phyloP scores from a whole-genome alignment of 2,797 vertebrate species.

The Acanthurus leucopareius region DNA sequence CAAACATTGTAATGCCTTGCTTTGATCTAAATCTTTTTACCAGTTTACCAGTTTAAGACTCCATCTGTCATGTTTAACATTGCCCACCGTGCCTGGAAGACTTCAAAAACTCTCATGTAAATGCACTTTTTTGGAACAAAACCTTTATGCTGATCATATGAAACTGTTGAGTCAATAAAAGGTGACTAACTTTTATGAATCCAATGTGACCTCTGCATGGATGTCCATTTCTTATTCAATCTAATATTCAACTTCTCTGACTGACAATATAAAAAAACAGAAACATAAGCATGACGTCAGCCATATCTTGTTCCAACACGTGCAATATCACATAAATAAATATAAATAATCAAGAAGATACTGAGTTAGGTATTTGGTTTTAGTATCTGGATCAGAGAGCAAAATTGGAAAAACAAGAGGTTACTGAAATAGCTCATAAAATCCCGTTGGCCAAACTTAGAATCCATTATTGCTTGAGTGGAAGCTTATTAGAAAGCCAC shows the following conservation, averaged over 20 bases:
- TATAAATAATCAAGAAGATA: no score
- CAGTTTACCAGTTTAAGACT: background rate
- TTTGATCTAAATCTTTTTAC: background rate
- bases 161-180: background rate
- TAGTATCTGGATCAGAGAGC: no score
- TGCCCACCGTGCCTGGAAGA: no score
- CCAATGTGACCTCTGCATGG: no score
- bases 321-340: no score
- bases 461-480: background rate
- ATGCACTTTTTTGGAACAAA: background rate
- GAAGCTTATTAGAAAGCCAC: constrained; percentile 8
- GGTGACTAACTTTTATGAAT: background rate
- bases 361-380: no score
- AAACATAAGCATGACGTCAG: background rate
- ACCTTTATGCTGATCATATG: background rate
- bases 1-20: background rate
- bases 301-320: no score
- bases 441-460: background rate
- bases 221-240: no score
- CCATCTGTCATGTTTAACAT: no score
- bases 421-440: background rate
- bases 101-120: no score
- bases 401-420: no score
- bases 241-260: background rate
- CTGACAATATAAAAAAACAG: background rate